Conservation (phyloP, 2,888 invertebrate genomes). For the Pharmacophagus antenor region DNA sequence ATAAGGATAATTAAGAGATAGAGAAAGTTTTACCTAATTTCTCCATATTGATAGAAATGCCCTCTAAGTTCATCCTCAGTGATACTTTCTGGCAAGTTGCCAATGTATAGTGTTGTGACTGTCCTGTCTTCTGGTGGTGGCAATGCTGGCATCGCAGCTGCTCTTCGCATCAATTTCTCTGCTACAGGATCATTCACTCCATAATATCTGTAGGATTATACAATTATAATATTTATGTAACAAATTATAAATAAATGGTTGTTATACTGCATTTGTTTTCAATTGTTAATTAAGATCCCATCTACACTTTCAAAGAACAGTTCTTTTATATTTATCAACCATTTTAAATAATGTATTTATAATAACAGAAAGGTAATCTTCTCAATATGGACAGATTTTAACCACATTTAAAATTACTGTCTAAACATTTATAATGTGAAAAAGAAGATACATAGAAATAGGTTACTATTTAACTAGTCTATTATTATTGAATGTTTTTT, state of each 20-base stretch:
- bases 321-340: too few species aligned
- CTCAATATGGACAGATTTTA: too few species aligned
- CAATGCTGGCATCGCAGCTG: conserved; percentile 95
- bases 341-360: too few species aligned
- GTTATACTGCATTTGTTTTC: too few species aligned
- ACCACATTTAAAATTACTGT: too few species aligned
- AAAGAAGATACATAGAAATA: too few species aligned
- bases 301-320: too few species aligned
- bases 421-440: background rate
- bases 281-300: too few species aligned
- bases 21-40: conserved; percentile 87
- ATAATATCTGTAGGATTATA: conserved; percentile 85
- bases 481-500: too few species aligned
- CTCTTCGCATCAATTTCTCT: conserved; percentile 93
- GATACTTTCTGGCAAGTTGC: conserved; percentile 93
- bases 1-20: too few species aligned
- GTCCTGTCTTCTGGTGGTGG: conserved; percentile 97
- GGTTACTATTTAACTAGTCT: too few species aligned
- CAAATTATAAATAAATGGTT: background rate
- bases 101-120: conserved; percentile 98
- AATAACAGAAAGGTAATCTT: too few species aligned
- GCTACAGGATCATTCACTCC: conserved; percentile 98
- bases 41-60: conserved; percentile 99
- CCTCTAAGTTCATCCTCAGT: conserved; percentile 95
- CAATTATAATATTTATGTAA: background rate